Evolutionary conservation across 2,888 invertebrate genomes (phyloP).

Genomic region (Norana najaformis): DNA sequence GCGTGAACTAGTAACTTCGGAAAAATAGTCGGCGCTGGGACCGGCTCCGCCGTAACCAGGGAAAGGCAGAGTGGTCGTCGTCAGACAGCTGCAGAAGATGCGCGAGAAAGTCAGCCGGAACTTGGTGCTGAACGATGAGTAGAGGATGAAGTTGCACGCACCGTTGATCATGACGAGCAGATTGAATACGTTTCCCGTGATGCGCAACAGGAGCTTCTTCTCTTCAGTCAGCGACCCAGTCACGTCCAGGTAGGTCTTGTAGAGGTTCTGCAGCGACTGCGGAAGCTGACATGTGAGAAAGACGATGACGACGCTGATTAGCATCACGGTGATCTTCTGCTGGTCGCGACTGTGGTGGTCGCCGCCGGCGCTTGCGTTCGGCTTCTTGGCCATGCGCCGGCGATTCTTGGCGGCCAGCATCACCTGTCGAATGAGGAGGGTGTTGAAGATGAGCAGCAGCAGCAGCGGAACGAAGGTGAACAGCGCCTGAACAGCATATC

Average conservation of each 20-base stretch:
- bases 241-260: constrained; percentile 53
- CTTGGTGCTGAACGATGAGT: constrained; percentile 72
- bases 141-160: constrained; percentile 77
- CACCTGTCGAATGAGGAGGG: constrained; percentile 67
- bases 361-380: constrained; percentile 9
- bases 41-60: not conserved
- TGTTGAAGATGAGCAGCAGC: constrained; percentile 75
- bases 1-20: not conserved
- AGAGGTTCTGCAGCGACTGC: constrained; percentile 68
- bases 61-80: not conserved
- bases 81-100: constrained; percentile 42
- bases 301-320: constrained; percentile 76
- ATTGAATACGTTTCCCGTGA: constrained; percentile 75
- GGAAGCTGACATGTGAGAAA: constrained; percentile 77
- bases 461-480: constrained; percentile 73
- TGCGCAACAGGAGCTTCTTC: constrained; percentile 42
- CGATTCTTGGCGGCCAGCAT: constrained; percentile 27
- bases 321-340: constrained; percentile 73
- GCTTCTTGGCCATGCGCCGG: constrained; percentile 65
- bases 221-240: constrained; percentile 27
- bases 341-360: constrained; percentile 50
- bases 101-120: constrained; percentile 45
- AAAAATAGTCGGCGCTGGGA: not conserved
- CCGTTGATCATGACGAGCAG: constrained; percentile 74
- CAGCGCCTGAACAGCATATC: constrained; percentile 48